A percentile compares a stretch with the other conserved stretches of the same genome.
Evolutionary conservation across 2,113 vertebrate species (phyloP).

Genomic region (Saguinus midas): DNA sequence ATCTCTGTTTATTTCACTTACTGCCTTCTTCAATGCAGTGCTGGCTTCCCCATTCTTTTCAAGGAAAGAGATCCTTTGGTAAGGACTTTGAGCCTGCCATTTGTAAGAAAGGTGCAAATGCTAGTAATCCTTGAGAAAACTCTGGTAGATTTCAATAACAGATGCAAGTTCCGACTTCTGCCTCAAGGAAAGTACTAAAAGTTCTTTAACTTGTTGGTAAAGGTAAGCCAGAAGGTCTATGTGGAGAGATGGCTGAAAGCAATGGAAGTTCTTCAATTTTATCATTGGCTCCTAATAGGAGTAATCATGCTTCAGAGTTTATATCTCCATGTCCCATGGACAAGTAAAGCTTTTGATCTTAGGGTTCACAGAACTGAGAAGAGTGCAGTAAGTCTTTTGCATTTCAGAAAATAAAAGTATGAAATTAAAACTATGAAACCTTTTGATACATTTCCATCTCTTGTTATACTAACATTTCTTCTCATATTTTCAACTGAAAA

Average conservation of each 20-base stretch:
- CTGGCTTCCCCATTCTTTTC: not conserved
- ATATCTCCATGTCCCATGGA: not conserved
- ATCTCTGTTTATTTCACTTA: not conserved
- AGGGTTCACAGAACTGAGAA: not conserved
- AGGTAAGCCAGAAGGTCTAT: not conserved
- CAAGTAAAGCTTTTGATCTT: not conserved
- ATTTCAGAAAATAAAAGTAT: not conserved
- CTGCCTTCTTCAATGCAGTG: not conserved
- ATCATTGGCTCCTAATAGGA: not conserved
- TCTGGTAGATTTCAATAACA: conserved; percentile 37
- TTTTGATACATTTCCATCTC: too few relatives aligned
- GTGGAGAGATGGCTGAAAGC: not conserved
- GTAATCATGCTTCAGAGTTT: not conserved
- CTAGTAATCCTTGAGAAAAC: conserved; percentile 1
- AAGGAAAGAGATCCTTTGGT: not conserved
- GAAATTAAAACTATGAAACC: not conserved
- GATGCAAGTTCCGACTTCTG: not conserved
- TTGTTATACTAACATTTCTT: not conserved
- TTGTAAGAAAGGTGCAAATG: conserved; percentile 32
- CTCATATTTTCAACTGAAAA: not conserved
- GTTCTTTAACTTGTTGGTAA: not conserved
- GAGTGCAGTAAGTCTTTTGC: not conserved
- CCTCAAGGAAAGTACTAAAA: conserved; percentile 43
- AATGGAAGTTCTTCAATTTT: not conserved
- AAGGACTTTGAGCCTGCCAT: not conserved